phyloP scores from a whole-genome alignment of 1,140 invertebrate genomes.

The Goniozus legneri region DNA sequence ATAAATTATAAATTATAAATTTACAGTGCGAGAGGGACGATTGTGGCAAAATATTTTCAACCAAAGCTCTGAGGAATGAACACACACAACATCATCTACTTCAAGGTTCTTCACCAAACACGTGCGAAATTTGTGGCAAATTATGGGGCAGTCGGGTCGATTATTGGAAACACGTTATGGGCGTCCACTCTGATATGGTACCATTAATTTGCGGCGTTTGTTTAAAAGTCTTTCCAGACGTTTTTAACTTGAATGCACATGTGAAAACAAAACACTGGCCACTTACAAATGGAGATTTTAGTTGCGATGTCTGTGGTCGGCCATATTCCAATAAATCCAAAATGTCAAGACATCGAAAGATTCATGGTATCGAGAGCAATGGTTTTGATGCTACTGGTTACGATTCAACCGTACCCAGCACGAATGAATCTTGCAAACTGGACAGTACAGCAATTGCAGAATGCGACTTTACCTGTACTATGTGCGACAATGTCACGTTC shows the following conservation, averaged over 20 bases:
- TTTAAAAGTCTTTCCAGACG: constrained; percentile 54
- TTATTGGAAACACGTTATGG: constrained; percentile 60
- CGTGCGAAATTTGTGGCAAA: constrained; percentile 56
- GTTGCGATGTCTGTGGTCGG: constrained; percentile 57
- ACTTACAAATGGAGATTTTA: constrained; percentile 53
- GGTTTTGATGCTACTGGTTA: constrained; percentile 7
- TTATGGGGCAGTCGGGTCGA: constrained; percentile 57
- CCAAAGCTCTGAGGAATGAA: constrained; percentile 50
- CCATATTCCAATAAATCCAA: constrained; percentile 58
- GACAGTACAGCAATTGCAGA: constrained; percentile 15
- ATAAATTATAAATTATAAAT: too few relatives aligned
- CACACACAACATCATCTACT: constrained; percentile 51
- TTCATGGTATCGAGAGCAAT: constrained; percentile 46
- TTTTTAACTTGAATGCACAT: constrained; percentile 49
- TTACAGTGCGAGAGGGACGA: constrained; percentile 45
- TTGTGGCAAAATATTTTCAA: constrained; percentile 56
- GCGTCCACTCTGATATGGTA: constrained; percentile 55
- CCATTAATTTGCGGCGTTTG: constrained; percentile 59
- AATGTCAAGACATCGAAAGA: constrained; percentile 56
- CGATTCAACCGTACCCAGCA: constrained; percentile 12
- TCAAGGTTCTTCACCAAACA: constrained; percentile 52
- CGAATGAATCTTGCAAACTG: constrained; percentile 12
- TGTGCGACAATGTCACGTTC: constrained; percentile 49
- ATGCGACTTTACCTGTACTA: constrained; percentile 47
- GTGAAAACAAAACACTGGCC: constrained; percentile 54